Evolutionary conservation across 2,888 invertebrate genomes (phyloP).

Genomic region (Psococerastis gibbosa): DNA sequence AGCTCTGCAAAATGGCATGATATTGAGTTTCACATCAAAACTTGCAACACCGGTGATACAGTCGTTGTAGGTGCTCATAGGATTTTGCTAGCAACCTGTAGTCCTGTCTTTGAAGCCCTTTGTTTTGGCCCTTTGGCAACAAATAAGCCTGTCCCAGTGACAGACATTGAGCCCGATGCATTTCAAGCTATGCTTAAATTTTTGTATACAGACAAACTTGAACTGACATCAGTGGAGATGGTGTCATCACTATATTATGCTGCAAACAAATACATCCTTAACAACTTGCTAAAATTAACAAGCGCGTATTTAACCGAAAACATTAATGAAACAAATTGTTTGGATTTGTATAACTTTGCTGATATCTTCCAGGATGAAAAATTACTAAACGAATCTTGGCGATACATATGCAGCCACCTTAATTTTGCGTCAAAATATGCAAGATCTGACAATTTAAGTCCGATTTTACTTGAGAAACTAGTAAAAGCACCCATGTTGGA

Average conservation of each 20-base stretch:
- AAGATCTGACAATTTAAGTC: neutral
- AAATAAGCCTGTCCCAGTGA: conserved; percentile 28
- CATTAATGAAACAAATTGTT: conserved; percentile 4
- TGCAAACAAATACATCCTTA: conserved; percentile 43
- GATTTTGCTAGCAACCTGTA: conserved; percentile 40
- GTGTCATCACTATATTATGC: conserved; percentile 43
- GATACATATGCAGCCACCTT: neutral
- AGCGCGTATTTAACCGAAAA: neutral
- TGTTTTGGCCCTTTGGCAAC: conserved; percentile 40
- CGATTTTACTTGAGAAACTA: neutral
- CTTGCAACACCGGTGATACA: conserved; percentile 15
- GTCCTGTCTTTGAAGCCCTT: conserved; percentile 50
- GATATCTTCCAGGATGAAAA: neutral
- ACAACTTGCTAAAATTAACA: conserved; percentile 26
- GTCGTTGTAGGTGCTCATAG: conserved; percentile 34
- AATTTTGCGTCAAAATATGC: conserved; percentile 1
- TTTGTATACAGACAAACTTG: conserved; percentile 39
- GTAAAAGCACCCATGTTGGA: neutral
- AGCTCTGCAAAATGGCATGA: neutral
- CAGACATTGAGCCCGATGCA: conserved; percentile 38
- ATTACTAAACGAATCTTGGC: neutral
- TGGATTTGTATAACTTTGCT: conserved; percentile 3
- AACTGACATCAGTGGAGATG: conserved; percentile 33
- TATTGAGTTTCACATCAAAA: conserved; percentile 3
- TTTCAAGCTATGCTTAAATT: conserved; percentile 40